Evolutionary conservation across 2,888 invertebrate species (phyloP).

Genomic region (Abrostola tripartita): DNA sequence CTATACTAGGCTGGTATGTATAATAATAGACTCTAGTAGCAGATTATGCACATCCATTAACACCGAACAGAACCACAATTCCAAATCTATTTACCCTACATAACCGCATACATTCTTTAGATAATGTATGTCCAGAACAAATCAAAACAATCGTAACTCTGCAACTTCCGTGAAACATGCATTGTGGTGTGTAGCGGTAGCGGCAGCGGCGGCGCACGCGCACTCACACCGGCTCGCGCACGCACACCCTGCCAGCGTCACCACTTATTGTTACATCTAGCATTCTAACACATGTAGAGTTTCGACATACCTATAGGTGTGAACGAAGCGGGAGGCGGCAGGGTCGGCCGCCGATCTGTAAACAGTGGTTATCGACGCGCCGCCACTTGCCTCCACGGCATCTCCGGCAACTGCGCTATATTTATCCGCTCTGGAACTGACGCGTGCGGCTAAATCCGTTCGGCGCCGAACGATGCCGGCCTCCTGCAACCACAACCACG

Average conservation of each 20-base stretch:
- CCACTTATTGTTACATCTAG: conserved; percentile 72
- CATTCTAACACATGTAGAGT: conserved; percentile 71
- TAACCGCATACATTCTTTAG: conserved; percentile 42
- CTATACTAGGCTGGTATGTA: no score
- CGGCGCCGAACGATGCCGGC: conserved; percentile 84
- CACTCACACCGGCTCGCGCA: conserved; percentile 45
- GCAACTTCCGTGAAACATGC: conserved; percentile 57
- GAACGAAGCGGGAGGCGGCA: conserved; percentile 82
- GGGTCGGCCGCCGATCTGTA: conserved; percentile 86
- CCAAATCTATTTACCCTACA: conserved; percentile 11
- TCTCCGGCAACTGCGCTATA: conserved; percentile 85
- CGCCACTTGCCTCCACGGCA: conserved; percentile 84
- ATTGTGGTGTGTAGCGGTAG: conserved; percentile 23
- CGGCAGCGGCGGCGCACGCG: conserved; percentile 28
- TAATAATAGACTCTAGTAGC: no score
- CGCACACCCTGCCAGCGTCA: conserved; percentile 60
- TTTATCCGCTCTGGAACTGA: conserved; percentile 86
- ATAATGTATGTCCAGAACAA: conserved; percentile 60
- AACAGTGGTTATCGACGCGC: conserved; percentile 86
- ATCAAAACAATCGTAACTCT: conserved; percentile 59
- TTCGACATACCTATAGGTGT: conserved; percentile 82
- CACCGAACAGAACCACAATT: background rate
- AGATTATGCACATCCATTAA: no score
- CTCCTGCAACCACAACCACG: conserved; percentile 87
- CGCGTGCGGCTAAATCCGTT: conserved; percentile 85